phyloP scores from a whole-genome alignment of 1,140 invertebrate genomes.

The Drosophila rhopaloa region DNA sequence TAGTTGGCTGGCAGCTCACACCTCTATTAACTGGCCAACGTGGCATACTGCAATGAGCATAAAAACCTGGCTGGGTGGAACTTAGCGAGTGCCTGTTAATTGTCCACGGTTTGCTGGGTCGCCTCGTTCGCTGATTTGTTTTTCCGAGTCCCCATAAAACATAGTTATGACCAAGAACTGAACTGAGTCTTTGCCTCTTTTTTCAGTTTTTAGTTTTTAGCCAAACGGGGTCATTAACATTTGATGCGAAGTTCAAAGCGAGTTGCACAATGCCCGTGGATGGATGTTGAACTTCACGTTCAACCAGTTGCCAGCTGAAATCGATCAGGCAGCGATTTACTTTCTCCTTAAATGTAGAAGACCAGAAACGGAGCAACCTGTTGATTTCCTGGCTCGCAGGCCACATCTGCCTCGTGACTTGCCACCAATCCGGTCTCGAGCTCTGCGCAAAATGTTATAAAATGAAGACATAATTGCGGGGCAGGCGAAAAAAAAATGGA shows the following conservation, averaged over 20 bases:
- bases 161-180: constrained; percentile 50
- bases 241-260: constrained; percentile 63
- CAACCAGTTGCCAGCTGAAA: constrained; percentile 60
- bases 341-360: constrained; percentile 81
- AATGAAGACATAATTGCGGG: constrained; percentile 65
- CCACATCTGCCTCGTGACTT: constrained; percentile 77
- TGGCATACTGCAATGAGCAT: constrained; percentile 40
- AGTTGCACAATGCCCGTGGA: constrained; percentile 56
- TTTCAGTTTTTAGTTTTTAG: constrained; percentile 8
- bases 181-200: constrained; percentile 11
- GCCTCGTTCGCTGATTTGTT: constrained; percentile 54
- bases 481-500: constrained; percentile 8
- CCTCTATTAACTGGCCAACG: constrained; percentile 25
- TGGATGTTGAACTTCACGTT: constrained; percentile 59
- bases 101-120: constrained; percentile 47
- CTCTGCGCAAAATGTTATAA: constrained; percentile 54
- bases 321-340: constrained; percentile 59
- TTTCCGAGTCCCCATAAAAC: constrained; percentile 41
- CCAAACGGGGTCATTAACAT: constrained; percentile 76
- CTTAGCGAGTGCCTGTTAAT: constrained; percentile 65
- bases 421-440: constrained; percentile 66
- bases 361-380: constrained; percentile 57
- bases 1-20: constrained; percentile 46
- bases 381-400: constrained; percentile 67
- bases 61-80: constrained; percentile 29